phyloP scores from a whole-genome alignment of 2,113 vertebrate genomes.

The Podocnemis expansa region DNA sequence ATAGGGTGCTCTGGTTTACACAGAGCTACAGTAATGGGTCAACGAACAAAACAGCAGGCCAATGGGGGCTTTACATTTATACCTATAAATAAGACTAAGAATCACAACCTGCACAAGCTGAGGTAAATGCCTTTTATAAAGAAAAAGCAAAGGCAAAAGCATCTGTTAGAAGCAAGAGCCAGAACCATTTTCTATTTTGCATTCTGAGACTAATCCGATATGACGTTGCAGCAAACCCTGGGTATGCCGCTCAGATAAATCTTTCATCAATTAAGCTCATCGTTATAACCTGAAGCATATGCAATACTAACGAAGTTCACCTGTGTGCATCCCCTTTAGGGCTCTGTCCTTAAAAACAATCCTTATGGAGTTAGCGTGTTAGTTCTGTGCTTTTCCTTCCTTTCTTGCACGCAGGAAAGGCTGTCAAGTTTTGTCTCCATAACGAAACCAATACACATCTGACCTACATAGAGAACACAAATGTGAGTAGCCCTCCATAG shows the following conservation, averaged over 20 bases:
- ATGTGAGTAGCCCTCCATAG: constrained; percentile 31
- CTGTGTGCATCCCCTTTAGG: background rate
- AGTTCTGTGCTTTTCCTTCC: constrained; percentile 12
- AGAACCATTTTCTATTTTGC: constrained; percentile 30
- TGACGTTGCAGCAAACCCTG: constrained; percentile 8
- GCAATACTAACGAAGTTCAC: background rate
- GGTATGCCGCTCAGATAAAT: background rate
- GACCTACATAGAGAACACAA: constrained; percentile 67
- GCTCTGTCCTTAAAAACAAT: background rate
- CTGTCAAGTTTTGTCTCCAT: constrained; percentile 59
- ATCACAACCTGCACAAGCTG: background rate
- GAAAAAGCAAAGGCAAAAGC: constrained; percentile 5
- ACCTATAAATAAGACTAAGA: background rate
- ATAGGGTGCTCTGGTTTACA: background rate
- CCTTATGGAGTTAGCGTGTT: background rate
- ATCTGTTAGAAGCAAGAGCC: constrained; percentile 20
- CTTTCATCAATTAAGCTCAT: constrained; percentile 5
- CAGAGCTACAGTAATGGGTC: background rate
- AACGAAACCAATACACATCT: constrained; percentile 43
- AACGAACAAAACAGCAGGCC: background rate
- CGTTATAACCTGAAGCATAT: background rate
- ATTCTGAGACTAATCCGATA: constrained; percentile 21
- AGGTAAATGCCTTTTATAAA: background rate
- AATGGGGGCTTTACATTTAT: background rate
- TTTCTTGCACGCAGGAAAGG: background rate